phyloP scores from a whole-genome alignment of 2,113 vertebrate species.

The Panthera tigris region DNA sequence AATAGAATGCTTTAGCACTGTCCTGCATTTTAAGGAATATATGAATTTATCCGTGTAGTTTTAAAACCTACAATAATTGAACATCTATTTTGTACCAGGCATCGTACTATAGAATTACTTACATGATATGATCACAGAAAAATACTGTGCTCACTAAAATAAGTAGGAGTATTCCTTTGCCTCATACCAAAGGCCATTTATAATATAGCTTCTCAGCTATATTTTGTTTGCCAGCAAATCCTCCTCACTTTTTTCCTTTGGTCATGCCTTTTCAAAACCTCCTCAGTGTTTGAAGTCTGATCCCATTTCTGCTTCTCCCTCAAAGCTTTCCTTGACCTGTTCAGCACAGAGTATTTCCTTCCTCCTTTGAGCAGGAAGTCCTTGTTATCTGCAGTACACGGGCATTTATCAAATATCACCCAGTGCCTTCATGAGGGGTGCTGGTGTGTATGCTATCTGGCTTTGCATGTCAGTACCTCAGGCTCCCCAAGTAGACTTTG shows the following conservation, averaged over 20 bases:
- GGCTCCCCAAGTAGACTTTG: constrained; percentile 1
- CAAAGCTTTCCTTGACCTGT: constrained; percentile 16
- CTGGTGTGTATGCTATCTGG: background rate
- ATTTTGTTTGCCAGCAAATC: constrained; percentile 39
- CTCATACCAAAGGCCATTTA: background rate
- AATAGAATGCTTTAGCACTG: background rate
- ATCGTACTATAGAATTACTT: background rate
- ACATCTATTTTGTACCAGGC: background rate
- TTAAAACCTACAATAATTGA: background rate
- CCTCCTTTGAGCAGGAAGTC: background rate
- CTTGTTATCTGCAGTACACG: background rate
- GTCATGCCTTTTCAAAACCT: background rate
- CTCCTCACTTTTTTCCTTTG: background rate
- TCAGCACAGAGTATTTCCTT: background rate
- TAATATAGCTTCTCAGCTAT: background rate
- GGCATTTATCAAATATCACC: background rate
- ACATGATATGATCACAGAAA: background rate
- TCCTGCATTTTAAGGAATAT: background rate
- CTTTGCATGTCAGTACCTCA: constrained; percentile 27
- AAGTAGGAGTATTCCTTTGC: background rate
- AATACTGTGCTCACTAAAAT: constrained; percentile 4
- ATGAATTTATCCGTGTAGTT: background rate
- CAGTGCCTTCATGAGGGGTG: background rate
- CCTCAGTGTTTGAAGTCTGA: background rate
- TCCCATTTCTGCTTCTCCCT: background rate